Evolutionary conservation across 2,888 invertebrate species (phyloP), one percentile per base, ranked within the genome.

Genomic region (Himalopsyche tibetana): DNA sequence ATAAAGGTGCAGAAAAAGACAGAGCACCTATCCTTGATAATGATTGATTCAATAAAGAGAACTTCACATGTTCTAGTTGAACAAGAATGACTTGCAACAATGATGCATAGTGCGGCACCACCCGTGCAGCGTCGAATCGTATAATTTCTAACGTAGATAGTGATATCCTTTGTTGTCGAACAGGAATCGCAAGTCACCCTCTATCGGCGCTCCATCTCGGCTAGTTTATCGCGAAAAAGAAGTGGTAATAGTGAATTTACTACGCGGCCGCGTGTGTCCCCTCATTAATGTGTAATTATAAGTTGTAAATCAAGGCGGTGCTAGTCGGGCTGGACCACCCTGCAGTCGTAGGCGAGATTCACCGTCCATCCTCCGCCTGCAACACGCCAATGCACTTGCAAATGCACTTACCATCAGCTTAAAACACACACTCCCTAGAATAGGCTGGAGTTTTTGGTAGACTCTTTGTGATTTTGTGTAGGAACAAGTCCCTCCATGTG

Each of bases 231-330:
- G 81, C 45, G 45, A 45, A 63, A 63, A 63, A 42, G 45, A 28
- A 42, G 40, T 42, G 81, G 40, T 81, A 28, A 81, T 45, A 45
- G 81, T 81, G 81, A 81, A 51, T 45, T 40, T 81, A 81, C 45
- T 45, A 51, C 45, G 81, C 81, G 81, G 28, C 45, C 45, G 81
- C 42, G 51, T 45, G 45, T 42, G 81, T 51, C 81, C 42, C 45
- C 81, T 81, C 81, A 81, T 81, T 81, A 81, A 51, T 28, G 42
- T 42, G 81, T 81, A 81, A 81, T 81, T 81, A 81, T 81, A 45
- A 63, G 81, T 81, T 81, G 81, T 81, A 81, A 81, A 81, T 81
- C 81, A 81, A 81, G 81, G 45, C 81, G 28, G 45, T 42, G 38
- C 81, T n/a, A 81, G 81, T 5, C 81, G 28, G 45, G 81, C 81